Conservation (phyloP, 64 coral and sea anemone genomes). For the Anthopleura sola region DNA sequence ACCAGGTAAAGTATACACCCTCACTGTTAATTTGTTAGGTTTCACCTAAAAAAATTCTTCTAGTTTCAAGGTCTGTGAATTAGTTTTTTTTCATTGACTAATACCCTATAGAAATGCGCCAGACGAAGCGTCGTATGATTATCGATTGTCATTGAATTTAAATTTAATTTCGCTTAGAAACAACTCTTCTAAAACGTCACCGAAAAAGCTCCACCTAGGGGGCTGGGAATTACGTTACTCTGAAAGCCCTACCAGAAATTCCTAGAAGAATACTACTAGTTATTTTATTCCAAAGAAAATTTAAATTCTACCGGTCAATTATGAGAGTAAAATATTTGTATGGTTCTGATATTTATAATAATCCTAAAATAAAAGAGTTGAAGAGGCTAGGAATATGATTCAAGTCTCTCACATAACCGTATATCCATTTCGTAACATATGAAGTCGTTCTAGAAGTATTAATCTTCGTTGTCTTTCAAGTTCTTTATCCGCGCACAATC, state of each 20-base stretch:
- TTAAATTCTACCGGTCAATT: neutral
- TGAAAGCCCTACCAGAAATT: neutral
- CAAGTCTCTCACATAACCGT: slow-evolving; percentile 32
- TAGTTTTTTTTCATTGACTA: neutral
- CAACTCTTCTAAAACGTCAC: slow-evolving; percentile 17
- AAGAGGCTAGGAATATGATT: neutral
- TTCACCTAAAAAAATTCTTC: neutral
- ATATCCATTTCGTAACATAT: slow-evolving; percentile 67
- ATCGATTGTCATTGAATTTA: slow-evolving; percentile 25
- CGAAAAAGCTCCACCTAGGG: neutral
- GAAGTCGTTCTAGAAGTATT: slow-evolving; percentile 74
- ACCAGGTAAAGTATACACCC: neutral
- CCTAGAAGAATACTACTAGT: neutral
- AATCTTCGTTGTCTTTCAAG: slow-evolving; percentile 80
- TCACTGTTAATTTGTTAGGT: neutral
- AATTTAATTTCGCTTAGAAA: slow-evolving; percentile 33
- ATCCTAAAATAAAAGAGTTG: neutral
- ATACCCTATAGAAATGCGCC: slow-evolving; percentile 15
- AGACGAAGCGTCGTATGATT: slow-evolving; percentile 1
- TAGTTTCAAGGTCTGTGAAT: neutral
- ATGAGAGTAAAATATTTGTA: neutral
- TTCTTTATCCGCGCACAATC: slow-evolving; percentile 86
- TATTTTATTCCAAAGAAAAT: neutral
- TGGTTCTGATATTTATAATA: neutral
- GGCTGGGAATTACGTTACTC: neutral